Conservation (phyloP, 2,113 vertebrate species). For the Vicugna pacos region DNA sequence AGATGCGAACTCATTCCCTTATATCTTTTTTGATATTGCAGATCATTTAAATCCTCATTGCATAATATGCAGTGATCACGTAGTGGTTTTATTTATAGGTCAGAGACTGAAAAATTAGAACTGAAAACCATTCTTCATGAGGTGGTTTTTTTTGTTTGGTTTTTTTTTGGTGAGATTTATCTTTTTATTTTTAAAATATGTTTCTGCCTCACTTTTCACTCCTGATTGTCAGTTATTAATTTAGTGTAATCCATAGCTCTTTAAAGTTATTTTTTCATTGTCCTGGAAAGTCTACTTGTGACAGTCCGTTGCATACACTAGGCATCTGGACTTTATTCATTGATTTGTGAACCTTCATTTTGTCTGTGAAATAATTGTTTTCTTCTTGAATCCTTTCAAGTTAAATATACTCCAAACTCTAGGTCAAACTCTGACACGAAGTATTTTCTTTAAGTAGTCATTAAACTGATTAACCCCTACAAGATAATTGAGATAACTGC, state of each 20-base stretch:
- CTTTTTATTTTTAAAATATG: slow-evolving; percentile 49
- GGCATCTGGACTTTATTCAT: background rate
- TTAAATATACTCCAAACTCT: background rate
- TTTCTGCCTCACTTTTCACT: slow-evolving; percentile 31
- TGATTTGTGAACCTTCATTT: slow-evolving; percentile 27
- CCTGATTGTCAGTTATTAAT: background rate
- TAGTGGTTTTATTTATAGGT: background rate
- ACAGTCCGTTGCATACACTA: background rate
- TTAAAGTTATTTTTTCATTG: slow-evolving; percentile 12
- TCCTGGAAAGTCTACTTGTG: background rate
- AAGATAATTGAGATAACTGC: background rate
- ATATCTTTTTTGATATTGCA: background rate
- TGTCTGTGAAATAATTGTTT: slow-evolving; percentile 46
- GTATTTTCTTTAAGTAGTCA: background rate
- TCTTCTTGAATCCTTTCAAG: slow-evolving; percentile 15
- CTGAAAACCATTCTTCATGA: background rate
- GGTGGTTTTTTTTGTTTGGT: no score
- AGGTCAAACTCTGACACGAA: slow-evolving; percentile 17
- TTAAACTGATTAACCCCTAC: background rate
- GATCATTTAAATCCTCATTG: background rate
- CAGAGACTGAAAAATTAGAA: background rate
- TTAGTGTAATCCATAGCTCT: background rate
- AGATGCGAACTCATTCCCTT: background rate
- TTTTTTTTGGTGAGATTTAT: no score
- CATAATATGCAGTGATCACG: background rate